Base-by-base conservation (phyloP, 2,113 vertebrate species). In the mouse (Mus musculus) region DNA sequence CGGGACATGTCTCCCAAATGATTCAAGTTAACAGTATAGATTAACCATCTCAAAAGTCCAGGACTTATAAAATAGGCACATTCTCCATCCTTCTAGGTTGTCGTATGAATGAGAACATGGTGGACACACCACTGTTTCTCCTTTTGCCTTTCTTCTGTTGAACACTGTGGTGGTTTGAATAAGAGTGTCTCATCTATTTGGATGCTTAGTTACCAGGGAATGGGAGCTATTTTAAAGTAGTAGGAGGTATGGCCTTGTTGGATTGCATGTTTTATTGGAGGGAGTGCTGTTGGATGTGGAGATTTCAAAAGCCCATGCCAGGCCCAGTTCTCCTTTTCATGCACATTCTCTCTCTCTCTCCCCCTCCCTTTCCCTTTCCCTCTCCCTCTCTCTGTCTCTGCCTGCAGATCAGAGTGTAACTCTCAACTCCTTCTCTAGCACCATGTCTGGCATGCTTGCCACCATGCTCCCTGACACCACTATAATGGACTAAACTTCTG, bases 51-150 rank as follows among this genome's bases (percentile, higher is more conserved):
- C 14, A 54, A 33, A 16, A 52, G 49, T 10, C 26, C 24, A 69
- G 46, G 30, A 6, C 28, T 8, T 6, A 24, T 4, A 7, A 7
- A 59, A 1, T 6, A 22, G 7, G 1, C 39, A 20, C 4, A 26
- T 63, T 22, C 20, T 69, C 49, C 39, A 52, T 69, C 10, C 19
- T 73, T 3, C 71, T 39, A 42, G 17, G 12, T 59, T 17, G 20
- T 46, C 3, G 5, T 65, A 63, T 76, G 80, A 86, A 86, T 65
- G 33, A 65, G 24, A 76, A 24, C 8, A 12, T 13, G 1, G n/a
- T 6, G 0, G 24, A 1, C 6, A 33, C 36, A 2, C 14, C 56
- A 3, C 30, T n/a, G 28, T 26, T 81, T 33, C n/a, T 3, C 7
- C 0, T 19, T 67, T 36, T 39, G 52, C 42, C 30, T 54, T 91